These are phyloP conservation scores for Anhinga rufa DNA, from an alignment of 2,113 vertebrate species.

Conservation along the genomic window DNA sequence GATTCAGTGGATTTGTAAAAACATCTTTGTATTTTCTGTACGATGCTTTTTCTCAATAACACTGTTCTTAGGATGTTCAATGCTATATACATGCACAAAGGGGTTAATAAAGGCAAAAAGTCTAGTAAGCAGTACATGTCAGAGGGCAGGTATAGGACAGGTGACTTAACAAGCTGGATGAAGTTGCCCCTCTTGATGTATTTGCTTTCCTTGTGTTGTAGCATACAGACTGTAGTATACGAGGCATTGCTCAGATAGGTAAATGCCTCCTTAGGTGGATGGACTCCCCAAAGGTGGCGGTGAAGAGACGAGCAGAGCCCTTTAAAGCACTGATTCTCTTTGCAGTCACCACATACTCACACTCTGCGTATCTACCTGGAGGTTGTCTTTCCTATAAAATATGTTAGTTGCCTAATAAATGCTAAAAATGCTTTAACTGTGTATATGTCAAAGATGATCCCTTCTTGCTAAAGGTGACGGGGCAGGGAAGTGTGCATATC, in stretches of 20 bases:
- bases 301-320: neutral
- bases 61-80: neutral
- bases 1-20: neutral
- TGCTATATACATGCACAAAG: neutral
- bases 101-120: neutral
- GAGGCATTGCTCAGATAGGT: neutral
- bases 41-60: neutral
- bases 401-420: neutral
- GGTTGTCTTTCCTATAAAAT: neutral
- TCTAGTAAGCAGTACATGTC: neutral
- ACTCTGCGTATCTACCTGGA: neutral
- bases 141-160: neutral
- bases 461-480: neutral
- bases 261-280: neutral
- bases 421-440: neutral
- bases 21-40: neutral
- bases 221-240: fast-evolving
- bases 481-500: neutral
- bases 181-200: neutral
- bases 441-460: neutral
- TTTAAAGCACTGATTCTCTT: neutral
- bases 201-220: neutral
- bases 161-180: too few species aligned
- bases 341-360: neutral
- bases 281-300: neutral